These are phyloP conservation scores for Dendroctonus valens DNA, from an alignment of 1,140 invertebrate genomes.

Conservation along the genomic window DNA sequence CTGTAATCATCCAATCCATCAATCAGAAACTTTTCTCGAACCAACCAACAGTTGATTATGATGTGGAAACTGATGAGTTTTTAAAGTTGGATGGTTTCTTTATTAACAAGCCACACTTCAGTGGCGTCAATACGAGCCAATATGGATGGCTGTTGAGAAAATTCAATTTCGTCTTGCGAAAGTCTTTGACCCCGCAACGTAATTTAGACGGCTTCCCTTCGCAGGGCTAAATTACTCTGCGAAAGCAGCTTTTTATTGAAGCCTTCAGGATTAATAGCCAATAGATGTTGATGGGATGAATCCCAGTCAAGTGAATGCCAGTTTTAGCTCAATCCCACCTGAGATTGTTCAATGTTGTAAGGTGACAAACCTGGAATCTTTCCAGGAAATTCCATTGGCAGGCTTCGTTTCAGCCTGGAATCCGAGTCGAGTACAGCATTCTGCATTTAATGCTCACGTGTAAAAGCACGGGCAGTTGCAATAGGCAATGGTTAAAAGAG, in stretches of 20 bases:
- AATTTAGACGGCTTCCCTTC: constrained; percentile 14
- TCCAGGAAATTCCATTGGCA: too few species aligned
- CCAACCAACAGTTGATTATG: neutral
- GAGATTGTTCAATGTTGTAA: too few species aligned
- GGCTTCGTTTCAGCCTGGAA: too few species aligned
- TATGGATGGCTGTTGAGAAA: constrained; percentile 5
- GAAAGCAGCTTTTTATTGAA: neutral
- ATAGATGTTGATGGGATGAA: neutral
- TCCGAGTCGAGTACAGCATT: too few species aligned
- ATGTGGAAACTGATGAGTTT: neutral
- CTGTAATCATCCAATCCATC: neutral
- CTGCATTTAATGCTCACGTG: too few species aligned
- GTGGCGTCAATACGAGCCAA: neutral
- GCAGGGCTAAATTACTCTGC: constrained; percentile 6
- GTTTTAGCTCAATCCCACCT: too few species aligned
- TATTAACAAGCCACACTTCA: neutral
- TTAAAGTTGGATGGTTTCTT: too few species aligned
- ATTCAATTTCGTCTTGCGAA: constrained; percentile 13
- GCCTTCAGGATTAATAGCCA: neutral
- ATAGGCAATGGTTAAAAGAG: too few species aligned
- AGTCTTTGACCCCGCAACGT: constrained; percentile 19
- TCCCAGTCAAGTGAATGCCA: too few species aligned
- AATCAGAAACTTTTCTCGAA: neutral
- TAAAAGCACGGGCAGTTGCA: too few species aligned
- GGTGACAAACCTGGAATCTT: too few species aligned